Percentiles rank a stretch among this genome's conserved stretches.
Evolutionary conservation across 2,797 vertebrate genomes (phyloP).

Genomic region (Coendou prehensilis): DNA sequence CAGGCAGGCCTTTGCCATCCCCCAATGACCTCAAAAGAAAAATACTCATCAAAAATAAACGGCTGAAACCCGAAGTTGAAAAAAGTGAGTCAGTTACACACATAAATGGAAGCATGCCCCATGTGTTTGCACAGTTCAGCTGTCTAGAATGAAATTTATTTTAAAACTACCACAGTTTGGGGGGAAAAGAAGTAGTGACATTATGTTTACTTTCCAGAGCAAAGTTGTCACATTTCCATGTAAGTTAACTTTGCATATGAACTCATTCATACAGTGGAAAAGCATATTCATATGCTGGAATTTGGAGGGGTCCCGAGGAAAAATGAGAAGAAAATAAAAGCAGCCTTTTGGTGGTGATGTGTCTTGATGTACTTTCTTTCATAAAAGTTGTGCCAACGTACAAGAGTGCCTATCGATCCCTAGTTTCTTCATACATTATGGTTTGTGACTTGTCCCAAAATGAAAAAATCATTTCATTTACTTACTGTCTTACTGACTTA

Average conservation of each 20-base stretch:
- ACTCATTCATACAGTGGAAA: background rate
- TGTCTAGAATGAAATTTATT: background rate
- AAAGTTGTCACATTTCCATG: background rate
- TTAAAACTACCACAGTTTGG: background rate
- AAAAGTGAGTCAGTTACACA: slow-evolving; percentile 93
- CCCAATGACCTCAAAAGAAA: slow-evolving; percentile 97
- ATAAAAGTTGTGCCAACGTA: slow-evolving; percentile 6
- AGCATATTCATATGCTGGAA: background rate
- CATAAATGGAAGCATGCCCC: background rate
- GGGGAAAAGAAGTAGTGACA: fast-evolving
- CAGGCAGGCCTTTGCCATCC: slow-evolving; percentile 94
- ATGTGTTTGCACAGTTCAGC: background rate
- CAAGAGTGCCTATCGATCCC: background rate
- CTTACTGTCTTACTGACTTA: background rate
- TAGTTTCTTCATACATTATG: background rate
- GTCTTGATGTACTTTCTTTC: background rate
- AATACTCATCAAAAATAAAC: slow-evolving; percentile 99
- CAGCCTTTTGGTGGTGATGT: background rate
- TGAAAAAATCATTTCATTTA: background rate
- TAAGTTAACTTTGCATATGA: background rate
- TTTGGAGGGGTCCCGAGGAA: background rate
- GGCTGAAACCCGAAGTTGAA: slow-evolving; percentile 98
- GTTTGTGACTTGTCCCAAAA: background rate
- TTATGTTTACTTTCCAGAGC: background rate
- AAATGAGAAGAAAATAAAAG: background rate